Conservation (phyloP, 2,797 vertebrate genomes). For the Spea hammondii region DNA sequence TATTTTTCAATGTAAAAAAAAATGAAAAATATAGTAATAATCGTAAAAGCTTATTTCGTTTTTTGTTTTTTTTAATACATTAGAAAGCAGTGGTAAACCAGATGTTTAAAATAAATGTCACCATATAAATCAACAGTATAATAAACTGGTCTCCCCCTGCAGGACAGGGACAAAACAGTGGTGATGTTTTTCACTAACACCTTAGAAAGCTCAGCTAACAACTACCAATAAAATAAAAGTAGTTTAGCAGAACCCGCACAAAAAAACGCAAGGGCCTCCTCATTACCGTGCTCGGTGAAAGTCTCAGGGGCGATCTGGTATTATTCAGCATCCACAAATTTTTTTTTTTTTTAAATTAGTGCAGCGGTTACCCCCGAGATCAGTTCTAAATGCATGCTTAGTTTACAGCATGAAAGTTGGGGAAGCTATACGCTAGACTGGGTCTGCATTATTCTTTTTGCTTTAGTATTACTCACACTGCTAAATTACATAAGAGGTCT, state of each 20-base stretch:
- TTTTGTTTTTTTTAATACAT: background rate
- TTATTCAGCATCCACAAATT: slow-evolving; percentile 24
- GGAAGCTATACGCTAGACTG: background rate
- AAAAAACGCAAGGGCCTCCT: slow-evolving; percentile 25
- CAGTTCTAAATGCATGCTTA: slow-evolving; percentile 26
- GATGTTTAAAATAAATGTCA: slow-evolving; percentile 26
- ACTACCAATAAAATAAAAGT: slow-evolving; percentile 34
- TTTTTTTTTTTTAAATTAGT: background rate
- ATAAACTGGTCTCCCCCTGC: slow-evolving; percentile 27
- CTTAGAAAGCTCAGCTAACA: slow-evolving; percentile 9
- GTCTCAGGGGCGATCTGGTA: slow-evolving; percentile 30
- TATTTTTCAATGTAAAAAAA: background rate
- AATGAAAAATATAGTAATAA: background rate
- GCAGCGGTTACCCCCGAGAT: slow-evolving; percentile 29
- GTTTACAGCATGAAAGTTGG: slow-evolving; percentile 25
- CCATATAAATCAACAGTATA: slow-evolving; percentile 15
- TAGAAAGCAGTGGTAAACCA: background rate
- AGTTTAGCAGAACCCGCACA: slow-evolving; percentile 23
- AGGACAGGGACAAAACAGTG: slow-evolving; percentile 26
- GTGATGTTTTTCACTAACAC: background rate
- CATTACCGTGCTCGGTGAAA: slow-evolving; percentile 22
- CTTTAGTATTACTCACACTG: background rate
- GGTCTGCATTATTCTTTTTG: background rate
- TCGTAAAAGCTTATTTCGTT: background rate
- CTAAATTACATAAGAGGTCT: slow-evolving; percentile 5